A percentile compares a stretch with the other conserved stretches of the same genome.
Conservation (phyloP, 2,888 invertebrate species). For the Drosophila eohydei region DNA sequence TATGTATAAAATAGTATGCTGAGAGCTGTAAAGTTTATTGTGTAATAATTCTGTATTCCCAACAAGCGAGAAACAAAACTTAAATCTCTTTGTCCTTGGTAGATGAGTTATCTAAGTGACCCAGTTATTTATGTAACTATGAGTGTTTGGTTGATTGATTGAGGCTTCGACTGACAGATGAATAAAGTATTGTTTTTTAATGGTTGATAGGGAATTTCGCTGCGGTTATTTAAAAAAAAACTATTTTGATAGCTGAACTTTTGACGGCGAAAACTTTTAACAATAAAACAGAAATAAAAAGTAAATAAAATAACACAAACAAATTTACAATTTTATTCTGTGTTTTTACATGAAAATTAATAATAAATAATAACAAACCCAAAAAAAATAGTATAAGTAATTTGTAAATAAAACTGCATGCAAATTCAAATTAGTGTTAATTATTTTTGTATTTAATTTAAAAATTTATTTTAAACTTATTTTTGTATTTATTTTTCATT, state of each 20-base stretch:
- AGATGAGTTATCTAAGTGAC: conserved; percentile 9
- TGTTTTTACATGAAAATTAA: too few relatives aligned
- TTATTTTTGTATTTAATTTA: too few relatives aligned
- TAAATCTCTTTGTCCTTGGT: neutral
- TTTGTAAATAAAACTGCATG: too few relatives aligned
- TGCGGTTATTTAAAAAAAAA: neutral
- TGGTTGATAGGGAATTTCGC: neutral
- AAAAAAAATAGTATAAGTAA: too few relatives aligned
- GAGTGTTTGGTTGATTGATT: conserved; percentile 1
- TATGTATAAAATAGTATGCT: neutral
- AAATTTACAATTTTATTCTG: neutral
- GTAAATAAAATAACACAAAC: neutral
- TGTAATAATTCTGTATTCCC: neutral
- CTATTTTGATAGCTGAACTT: neutral
- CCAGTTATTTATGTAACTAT: neutral
- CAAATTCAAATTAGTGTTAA: too few relatives aligned
- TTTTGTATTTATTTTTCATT: too few relatives aligned
- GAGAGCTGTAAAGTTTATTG: neutral
- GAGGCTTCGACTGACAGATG: conserved; percentile 2
- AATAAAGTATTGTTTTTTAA: neutral
- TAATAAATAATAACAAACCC: too few relatives aligned
- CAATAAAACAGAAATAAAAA: neutral
- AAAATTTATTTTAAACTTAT: too few relatives aligned
- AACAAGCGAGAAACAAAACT: neutral
- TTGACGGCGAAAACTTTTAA: neutral